Evolutionary conservation across 2,888 invertebrate genomes (phyloP).

Genomic region (Glyphotaelius pellucidus): DNA sequence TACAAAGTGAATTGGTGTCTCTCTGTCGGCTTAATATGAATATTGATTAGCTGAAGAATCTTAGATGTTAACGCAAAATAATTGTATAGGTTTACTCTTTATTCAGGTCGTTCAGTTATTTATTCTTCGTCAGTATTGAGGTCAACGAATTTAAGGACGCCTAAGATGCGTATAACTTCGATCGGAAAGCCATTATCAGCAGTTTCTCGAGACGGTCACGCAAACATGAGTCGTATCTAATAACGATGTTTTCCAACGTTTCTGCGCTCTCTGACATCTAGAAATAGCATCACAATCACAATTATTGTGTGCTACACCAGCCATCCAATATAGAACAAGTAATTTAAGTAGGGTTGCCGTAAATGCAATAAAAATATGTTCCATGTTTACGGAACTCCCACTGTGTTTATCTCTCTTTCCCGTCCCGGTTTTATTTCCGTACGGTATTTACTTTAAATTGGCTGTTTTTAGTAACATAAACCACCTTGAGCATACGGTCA

Average conservation of each 20-base stretch:
- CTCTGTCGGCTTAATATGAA: neutral
- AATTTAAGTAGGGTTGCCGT: neutral
- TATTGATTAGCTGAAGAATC: neutral
- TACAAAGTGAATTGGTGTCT: neutral
- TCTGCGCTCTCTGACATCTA: neutral
- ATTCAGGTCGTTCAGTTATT: too few relatives aligned
- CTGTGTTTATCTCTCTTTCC: neutral
- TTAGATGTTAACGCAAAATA: neutral
- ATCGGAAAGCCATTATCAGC: conserved; percentile 2
- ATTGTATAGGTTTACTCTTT: neutral
- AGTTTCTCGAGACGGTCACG: neutral
- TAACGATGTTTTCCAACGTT: neutral
- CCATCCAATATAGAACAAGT: neutral
- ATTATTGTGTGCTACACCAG: neutral
- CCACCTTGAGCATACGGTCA: neutral
- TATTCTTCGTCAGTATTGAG: neutral
- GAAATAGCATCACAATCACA: neutral
- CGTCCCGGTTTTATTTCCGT: neutral
- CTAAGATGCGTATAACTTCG: neutral
- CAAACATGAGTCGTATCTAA: neutral
- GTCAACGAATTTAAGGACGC: neutral
- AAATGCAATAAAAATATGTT: neutral
- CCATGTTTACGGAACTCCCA: neutral
- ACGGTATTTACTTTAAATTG: neutral
- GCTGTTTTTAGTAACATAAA: neutral